These are phyloP conservation scores for Diplosoma virens DNA, from an alignment of 23 tunicate genomes.

Conservation along the genomic window DNA sequence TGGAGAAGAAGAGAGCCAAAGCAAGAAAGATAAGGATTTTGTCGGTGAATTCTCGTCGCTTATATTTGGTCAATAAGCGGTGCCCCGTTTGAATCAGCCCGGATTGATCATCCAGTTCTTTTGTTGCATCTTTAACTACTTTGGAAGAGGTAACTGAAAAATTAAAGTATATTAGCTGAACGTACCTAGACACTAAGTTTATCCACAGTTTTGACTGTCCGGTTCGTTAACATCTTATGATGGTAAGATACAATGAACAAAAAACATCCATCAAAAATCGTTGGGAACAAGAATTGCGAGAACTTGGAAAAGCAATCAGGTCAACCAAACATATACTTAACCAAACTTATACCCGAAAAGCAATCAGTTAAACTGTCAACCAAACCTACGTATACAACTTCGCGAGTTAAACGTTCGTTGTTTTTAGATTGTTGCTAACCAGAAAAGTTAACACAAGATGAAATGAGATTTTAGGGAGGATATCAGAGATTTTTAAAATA, in stretches of 20 bases:
- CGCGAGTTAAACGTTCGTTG: no score
- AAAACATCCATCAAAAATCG: not conserved
- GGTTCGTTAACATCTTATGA: not conserved
- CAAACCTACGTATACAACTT: no score
- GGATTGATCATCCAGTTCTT: constrained; percentile 75
- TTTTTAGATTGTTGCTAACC: no score
- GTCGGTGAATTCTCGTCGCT: constrained; percentile 81
- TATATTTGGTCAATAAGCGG: constrained; percentile 72
- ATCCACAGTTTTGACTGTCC: not conserved
- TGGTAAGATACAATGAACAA: not conserved
- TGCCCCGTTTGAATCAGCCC: constrained; percentile 82
- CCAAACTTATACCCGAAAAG: no score
- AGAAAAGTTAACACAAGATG: no score
- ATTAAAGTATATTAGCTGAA: not conserved
- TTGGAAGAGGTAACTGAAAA: constrained; percentile 72
- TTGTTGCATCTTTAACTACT: constrained; percentile 50
- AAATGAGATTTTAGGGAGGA: no score
- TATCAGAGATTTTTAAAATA: no score
- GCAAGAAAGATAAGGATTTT: constrained; percentile 78
- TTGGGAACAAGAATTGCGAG: not conserved
- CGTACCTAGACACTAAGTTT: not conserved
- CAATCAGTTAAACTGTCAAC: no score
- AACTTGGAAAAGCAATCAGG: no score
- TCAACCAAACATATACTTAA: no score
- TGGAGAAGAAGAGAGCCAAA: constrained; percentile 74